Conservation (phyloP, 2,113 vertebrate genomes). For the Circaetus cinerascens region DNA sequence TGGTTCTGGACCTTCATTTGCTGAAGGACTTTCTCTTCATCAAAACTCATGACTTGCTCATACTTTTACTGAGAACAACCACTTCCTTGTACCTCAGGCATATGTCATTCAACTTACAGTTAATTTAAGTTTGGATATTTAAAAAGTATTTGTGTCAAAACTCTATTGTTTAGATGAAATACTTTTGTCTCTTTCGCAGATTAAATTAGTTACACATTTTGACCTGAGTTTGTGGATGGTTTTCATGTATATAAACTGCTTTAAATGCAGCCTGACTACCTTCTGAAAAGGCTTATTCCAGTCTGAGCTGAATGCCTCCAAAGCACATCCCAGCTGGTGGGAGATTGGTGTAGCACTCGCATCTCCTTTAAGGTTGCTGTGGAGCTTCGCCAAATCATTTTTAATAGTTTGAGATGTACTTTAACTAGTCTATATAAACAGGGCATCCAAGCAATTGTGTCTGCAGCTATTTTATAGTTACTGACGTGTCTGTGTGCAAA, state of each 20-base stretch:
- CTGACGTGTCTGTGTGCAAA: neutral
- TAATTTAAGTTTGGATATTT: neutral
- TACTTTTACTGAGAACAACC: rapidly evolving
- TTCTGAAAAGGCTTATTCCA: neutral
- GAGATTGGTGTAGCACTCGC: rapidly evolving
- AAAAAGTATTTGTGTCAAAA: neutral
- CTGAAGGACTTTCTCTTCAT: neutral
- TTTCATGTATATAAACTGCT: neutral
- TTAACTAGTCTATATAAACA: neutral
- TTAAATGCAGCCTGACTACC: neutral
- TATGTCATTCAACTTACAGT: rapidly evolving
- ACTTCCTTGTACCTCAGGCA: too few relatives aligned
- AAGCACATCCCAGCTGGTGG: neutral
- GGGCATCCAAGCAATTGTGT: neutral
- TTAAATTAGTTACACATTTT: neutral
- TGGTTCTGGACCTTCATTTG: neutral
- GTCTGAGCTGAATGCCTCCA: neutral
- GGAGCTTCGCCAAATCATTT: neutral
- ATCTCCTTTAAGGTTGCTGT: neutral
- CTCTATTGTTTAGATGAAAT: neutral
- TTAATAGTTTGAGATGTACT: neutral
- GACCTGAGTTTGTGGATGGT: neutral
- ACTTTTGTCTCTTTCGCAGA: neutral
- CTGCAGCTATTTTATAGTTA: neutral
- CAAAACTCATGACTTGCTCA: neutral